Base-by-base conservation (phyloP, 2,888 invertebrate genomes). In the Parnassius orleans region DNA sequence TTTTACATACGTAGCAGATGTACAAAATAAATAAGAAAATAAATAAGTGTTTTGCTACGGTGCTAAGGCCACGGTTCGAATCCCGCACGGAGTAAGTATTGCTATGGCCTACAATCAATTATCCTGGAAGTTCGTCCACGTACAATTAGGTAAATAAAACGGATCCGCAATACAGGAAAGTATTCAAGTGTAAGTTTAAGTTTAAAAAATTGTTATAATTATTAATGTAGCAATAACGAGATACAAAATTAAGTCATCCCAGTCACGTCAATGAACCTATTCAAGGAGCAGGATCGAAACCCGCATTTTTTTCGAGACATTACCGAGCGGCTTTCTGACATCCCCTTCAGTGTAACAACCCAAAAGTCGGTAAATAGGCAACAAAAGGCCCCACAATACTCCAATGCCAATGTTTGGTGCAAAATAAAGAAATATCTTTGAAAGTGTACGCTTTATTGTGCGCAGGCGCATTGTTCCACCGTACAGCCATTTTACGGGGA, bases 361-460 rank as follows among this genome's bases (percentile, higher is more conserved):
- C 87, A 84, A 90, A 87, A 90, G 89, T 90, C 86, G 89, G 90
- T 90, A 90, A 90, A 90, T 86, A 87, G 80, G 65, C 73, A 77
- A 91, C 90, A 91, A 91, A 84, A 53, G 80, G 86, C 71, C 65
- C 70, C 70, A 91, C 90, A 90, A 91, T 87, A 68, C 77, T 67
- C 83, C 82, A 85, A 88, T 87, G 84, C 88, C 90, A 84, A 90
- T 90, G 90, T 91, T 90, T 90, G 87, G 87, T 76, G 80, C 79
- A 82, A 85, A 83, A 90, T 87, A 90, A 90, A 84, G 77, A 78
- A 79, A 81, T 74, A 80, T 87, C 84, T 86, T 80, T 77, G 73
- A 70, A 88, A 87, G 83, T 85, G 78, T 71, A 77, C 67, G 69
- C 66, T 65, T 71, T 65, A 82, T 90, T 90, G 88, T 90, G 80